Percentiles rank a stretch among this genome's conserved stretches.
Evolutionary conservation across 2,797 vertebrate genomes (phyloP).

Genomic region (Onychomys torridus): DNA sequence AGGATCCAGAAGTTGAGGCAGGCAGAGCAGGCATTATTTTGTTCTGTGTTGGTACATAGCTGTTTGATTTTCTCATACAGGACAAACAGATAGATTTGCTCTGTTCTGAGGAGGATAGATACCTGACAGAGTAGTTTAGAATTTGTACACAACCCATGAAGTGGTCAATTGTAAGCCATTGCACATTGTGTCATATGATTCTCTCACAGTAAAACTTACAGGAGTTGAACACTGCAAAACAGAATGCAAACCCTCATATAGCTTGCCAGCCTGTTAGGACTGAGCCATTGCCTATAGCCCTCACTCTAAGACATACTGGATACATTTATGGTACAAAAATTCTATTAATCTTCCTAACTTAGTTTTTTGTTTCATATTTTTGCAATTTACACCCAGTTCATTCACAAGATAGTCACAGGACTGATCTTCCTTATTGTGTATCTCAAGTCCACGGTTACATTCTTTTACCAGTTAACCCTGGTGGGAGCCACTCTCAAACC

Average conservation of each 20-base stretch:
- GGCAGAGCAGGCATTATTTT: too few species aligned
- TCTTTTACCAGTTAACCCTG: too few species aligned
- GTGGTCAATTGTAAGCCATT: neutral
- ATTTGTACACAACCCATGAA: accelerated
- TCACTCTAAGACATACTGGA: neutral
- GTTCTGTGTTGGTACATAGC: neutral
- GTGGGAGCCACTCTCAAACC: neutral
- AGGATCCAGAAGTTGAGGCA: neutral
- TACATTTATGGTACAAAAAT: neutral
- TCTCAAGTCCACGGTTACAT: neutral
- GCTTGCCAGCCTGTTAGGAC: neutral
- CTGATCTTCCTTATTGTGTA: neutral
- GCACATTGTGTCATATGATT: neutral
- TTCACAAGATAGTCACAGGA: neutral
- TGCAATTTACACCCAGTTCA: too few species aligned
- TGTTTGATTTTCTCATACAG: neutral
- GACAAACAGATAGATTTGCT: neutral
- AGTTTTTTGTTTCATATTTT: neutral
- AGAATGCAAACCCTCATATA: neutral
- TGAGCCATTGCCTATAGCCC: too few species aligned
- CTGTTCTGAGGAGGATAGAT: neutral
- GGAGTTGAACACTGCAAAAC: neutral
- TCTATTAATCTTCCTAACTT: neutral
- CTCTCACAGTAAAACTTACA: neutral
- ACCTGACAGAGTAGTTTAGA: neutral